A percentile compares a stretch with the other conserved stretches of the same genome.
These are phyloP conservation scores for Cuculus canorus DNA, from an alignment of 2,797 vertebrate species.

Conservation along the genomic window DNA sequence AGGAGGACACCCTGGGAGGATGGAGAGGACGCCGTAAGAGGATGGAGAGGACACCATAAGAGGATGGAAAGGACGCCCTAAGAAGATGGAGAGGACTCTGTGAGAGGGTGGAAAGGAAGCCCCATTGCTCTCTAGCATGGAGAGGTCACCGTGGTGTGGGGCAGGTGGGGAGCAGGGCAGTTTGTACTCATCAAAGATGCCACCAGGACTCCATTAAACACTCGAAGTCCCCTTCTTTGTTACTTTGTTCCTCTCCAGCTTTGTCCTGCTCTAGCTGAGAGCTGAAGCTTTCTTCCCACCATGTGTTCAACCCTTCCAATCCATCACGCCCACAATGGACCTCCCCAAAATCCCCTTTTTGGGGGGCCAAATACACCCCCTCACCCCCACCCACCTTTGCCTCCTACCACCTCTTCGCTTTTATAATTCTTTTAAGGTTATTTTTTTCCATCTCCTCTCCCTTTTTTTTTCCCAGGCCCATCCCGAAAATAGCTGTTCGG, in stretches of 20 bases:
- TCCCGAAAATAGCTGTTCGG: background rate
- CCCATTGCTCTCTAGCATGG: too few species aligned
- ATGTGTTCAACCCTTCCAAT: background rate
- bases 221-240: background rate
- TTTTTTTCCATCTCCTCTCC: background rate
- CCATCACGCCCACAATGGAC: rapidly evolving
- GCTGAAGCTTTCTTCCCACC: background rate
- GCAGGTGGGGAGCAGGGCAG: rapidly evolving
- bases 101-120: too few species aligned
- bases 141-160: background rate
- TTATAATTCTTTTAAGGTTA: too few species aligned
- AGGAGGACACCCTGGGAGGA: too few species aligned
- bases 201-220: background rate
- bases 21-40: too few species aligned
- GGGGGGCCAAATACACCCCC: rapidly evolving
- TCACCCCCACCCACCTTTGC: rapidly evolving
- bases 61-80: too few species aligned
- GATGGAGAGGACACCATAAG: too few species aligned
- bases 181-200: background rate
- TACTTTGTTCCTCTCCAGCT: background rate
- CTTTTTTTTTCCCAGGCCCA: background rate
- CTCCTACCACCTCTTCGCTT: background rate
- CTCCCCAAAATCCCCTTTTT: background rate
- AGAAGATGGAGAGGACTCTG: too few species aligned
- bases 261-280: background rate